Base-by-base conservation (phyloP, 2,113 vertebrate species). In the Cardinalis cardinalis region DNA sequence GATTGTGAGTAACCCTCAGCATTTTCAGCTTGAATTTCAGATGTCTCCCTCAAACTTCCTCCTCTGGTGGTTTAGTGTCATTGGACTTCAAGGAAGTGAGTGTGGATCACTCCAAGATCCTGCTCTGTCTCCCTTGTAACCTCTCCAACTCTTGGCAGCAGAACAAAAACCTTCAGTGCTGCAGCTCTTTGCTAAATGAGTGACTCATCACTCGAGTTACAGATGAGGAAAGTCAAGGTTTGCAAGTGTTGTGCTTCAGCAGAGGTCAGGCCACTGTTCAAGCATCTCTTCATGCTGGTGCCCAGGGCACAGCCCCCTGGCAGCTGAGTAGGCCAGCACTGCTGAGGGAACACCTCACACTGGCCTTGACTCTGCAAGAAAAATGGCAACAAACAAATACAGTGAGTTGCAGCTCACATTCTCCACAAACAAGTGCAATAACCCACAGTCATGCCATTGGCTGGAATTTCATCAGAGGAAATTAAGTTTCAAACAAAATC, bases 381-480 rank as follows among this genome's bases (percentile, higher is more conserved):
- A 83, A 82, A 63, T 20, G 6, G 41, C 49, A 84, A 84, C 41
- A 87, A 91, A 58, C 21, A 84, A 58, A 40, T 5, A 29, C 2
- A 40, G 23, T 3, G 11, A 60, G 12, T 7, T 58, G 65, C 53
- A 85, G 46, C 29, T 70, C 38, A 28, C 23, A 9, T 48, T 43
- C 59, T 69, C 68, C 56, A 76, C 68, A 70, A 65, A 79, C 29
- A 74, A 68, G 36, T 76, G 55, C 28, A 58, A 63, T 34, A 92
- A 83, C 23, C 17, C 40, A 83, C 20, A 20, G 19, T 36, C 58
- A 26, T 0, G 1, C 14, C 24, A 40, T 8, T 59, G 48, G 56
- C 56, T 92, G 48, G 72, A 86, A 84, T 64, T 93, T 59, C 36
- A 90, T 88, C 88, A 88, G 40, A 96, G 31, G 20, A 84, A 93